Percentiles rank a stretch among this genome's conserved stretches.
Evolutionary conservation across 2,113 vertebrate species (phyloP).

Genomic region (Trachemys scripta): DNA sequence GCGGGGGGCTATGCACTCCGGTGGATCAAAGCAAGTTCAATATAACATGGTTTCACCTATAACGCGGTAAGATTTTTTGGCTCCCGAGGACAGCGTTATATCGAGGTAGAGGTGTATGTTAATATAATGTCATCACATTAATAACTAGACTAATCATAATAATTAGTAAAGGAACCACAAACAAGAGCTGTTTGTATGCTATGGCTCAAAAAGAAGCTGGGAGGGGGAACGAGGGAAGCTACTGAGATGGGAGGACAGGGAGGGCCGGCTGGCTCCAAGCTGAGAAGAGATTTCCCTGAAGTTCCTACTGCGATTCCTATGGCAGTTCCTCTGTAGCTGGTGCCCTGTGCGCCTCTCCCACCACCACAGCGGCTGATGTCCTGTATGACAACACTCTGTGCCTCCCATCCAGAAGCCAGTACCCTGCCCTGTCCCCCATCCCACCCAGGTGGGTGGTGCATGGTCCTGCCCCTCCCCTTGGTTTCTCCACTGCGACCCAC

Average conservation of each 20-base stretch:
- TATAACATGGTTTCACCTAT: no score
- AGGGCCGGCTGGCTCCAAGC: not conserved
- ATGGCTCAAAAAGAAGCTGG: conserved; percentile 19
- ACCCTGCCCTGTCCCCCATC: not conserved
- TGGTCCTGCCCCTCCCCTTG: not conserved
- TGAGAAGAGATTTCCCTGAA: not conserved
- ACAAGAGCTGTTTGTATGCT: not conserved
- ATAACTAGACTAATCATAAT: not conserved
- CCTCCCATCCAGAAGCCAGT: not conserved
- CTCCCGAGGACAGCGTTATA: no score
- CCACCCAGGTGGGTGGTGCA: not conserved
- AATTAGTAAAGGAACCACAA: not conserved
- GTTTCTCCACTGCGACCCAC: not conserved
- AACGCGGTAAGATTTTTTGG: no score
- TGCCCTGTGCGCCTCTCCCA: not conserved
- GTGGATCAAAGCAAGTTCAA: no score
- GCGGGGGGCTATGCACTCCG: no score
- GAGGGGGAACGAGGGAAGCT: not conserved
- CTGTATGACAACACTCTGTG: not conserved
- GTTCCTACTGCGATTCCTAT: not conserved
- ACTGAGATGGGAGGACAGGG: not conserved
- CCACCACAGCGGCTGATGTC: not conserved
- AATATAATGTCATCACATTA: not conserved
- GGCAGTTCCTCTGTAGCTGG: not conserved
- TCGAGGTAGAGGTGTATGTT: not conserved